Percentiles rank a stretch among this genome's conserved stretches.
phyloP scores from a whole-genome alignment of 1,140 invertebrate species.

The Bombus confusus region DNA sequence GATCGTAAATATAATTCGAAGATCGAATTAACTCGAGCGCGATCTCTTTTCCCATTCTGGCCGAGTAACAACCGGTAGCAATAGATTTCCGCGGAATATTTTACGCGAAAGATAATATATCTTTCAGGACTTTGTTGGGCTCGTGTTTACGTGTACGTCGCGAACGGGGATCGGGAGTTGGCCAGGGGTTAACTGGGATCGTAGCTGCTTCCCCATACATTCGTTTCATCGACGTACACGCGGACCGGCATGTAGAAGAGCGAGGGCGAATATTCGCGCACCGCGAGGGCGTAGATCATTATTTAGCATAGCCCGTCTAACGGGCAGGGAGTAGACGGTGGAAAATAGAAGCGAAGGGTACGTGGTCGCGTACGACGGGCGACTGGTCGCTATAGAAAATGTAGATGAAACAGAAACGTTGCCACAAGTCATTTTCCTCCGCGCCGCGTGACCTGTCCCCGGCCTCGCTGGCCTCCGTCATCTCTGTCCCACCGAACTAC shows the following conservation, averaged over 20 bases:
- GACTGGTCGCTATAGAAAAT: slow-evolving; percentile 14
- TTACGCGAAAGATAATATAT: slow-evolving; percentile 24
- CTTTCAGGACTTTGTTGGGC: not conserved
- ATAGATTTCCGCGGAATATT: not conserved
- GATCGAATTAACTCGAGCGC: not conserved
- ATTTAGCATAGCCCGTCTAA: slow-evolving; percentile 73
- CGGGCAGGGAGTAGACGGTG: slow-evolving; percentile 42
- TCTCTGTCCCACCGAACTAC: slow-evolving; percentile 24
- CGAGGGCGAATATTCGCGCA: slow-evolving; percentile 41
- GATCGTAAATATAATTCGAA: not conserved
- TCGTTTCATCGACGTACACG: slow-evolving; percentile 27
- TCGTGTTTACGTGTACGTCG: not conserved
- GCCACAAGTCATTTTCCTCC: slow-evolving; percentile 7
- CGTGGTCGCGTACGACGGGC: slow-evolving; percentile 13
- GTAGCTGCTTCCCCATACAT: not conserved
- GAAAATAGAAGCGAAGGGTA: slow-evolving; percentile 65
- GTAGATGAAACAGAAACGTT: slow-evolving; percentile 28
- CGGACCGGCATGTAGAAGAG: not conserved
- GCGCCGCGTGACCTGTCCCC: not conserved
- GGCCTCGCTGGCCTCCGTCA: slow-evolving; percentile 14
- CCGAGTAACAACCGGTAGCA: not conserved
- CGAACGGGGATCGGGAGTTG: not conserved
- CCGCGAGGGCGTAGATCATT: slow-evolving; percentile 75
- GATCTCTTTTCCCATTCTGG: not conserved
- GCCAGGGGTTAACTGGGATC: not conserved